Percentiles rank a stretch among this genome's conserved stretches.
These are phyloP conservation scores for Actinemys pallida DNA, from an alignment of 2,113 vertebrate species.

Conservation along the genomic window DNA sequence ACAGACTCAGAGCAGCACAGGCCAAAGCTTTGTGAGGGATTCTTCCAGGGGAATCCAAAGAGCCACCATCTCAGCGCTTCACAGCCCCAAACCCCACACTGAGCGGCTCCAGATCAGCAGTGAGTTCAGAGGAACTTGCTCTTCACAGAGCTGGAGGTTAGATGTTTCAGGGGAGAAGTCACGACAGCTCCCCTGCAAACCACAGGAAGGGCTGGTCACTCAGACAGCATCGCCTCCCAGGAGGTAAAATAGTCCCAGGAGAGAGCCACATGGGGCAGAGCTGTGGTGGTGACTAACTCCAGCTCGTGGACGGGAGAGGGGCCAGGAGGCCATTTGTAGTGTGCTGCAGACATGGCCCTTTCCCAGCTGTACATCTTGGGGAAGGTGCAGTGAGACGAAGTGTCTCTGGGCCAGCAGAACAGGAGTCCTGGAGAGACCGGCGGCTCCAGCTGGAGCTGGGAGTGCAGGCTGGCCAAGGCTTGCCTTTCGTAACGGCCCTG, in stretches of 20 bases:
- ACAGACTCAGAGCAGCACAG: neutral
- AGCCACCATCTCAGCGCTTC: neutral
- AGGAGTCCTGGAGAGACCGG: neutral
- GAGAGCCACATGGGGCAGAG: accelerated
- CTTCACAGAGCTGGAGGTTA: neutral
- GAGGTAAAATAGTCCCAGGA: neutral
- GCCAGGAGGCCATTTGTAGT: neutral
- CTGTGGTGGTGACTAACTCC: too few species aligned
- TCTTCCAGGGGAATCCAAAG: neutral
- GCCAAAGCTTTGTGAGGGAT: neutral
- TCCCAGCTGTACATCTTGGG: neutral
- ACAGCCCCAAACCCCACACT: neutral
- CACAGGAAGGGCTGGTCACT: neutral
- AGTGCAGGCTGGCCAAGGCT: neutral
- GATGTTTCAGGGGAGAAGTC: neutral
- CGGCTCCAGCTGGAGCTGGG: neutral
- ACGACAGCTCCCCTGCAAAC: neutral
- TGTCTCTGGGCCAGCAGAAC: neutral
- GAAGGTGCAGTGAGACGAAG: neutral
- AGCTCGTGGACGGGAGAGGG: neutral
- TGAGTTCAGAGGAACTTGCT: neutral
- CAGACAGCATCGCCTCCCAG: neutral
- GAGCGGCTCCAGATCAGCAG: neutral
- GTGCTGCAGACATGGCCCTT: neutral
- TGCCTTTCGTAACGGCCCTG: neutral